Conservation (phyloP, 1,140 invertebrate species). For the Macrosteles quadrilineatus region DNA sequence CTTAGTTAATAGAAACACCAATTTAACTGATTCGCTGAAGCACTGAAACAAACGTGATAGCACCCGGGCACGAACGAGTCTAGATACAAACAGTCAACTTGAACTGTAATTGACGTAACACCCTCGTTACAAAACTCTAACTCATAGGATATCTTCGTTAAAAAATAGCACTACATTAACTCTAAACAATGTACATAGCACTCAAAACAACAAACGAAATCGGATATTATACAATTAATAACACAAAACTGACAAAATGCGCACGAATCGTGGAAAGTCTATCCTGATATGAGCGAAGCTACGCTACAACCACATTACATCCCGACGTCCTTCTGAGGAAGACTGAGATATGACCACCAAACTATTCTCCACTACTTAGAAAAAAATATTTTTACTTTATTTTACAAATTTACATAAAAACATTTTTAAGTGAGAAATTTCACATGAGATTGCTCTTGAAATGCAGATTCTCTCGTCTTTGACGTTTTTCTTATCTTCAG, state of each 20-base stretch:
- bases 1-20: slow-evolving; percentile 7
- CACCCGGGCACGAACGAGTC: too few species aligned
- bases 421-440: slow-evolving; percentile 11
- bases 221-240: background rate
- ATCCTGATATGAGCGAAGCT: slow-evolving; percentile 7
- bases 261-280: background rate
- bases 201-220: slow-evolving; percentile 9
- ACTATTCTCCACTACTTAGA: slow-evolving; percentile 3
- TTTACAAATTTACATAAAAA: slow-evolving; percentile 29
- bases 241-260: background rate
- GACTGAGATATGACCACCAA: slow-evolving; percentile 16
- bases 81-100: background rate
- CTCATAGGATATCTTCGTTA: slow-evolving; percentile 4
- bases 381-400: slow-evolving; percentile 18
- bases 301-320: background rate
- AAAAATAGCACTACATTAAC: slow-evolving; percentile 6
- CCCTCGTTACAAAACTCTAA: slow-evolving; percentile 11
- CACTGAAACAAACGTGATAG: background rate
- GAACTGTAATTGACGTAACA: slow-evolving; percentile 14
- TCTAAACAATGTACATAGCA: slow-evolving; percentile 23
- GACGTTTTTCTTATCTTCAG: slow-evolving; percentile 1
- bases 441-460: background rate
- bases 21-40: background rate
- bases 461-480: background rate
- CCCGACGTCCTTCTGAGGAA: background rate